Conservation (phyloP, 2,888 invertebrate genomes). For the Polyommatus iphigenia region DNA sequence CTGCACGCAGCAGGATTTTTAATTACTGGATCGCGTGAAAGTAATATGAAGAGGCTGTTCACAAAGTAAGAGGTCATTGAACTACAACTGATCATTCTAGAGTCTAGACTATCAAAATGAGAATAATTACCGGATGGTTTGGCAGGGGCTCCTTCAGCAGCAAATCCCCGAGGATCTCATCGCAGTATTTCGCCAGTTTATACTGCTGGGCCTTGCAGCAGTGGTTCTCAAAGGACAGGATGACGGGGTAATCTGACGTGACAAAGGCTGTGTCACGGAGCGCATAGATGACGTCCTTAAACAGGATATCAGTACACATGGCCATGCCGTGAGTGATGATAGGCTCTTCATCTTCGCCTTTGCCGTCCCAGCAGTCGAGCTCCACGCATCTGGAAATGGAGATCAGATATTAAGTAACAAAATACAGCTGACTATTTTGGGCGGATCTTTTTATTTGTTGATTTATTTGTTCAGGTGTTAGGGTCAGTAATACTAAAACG, state of each 20-base stretch:
- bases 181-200: conserved; percentile 99
- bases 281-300: conserved; percentile 98
- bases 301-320: conserved; percentile 99
- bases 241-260: conserved; percentile 98
- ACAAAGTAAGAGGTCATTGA: too few species aligned
- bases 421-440: too few species aligned
- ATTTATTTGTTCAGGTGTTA: too few species aligned
- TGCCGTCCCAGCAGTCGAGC: conserved; percentile 99
- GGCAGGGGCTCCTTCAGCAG: conserved; percentile 93
- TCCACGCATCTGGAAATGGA: conserved; percentile 90
- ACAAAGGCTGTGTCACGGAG: conserved; percentile 99
- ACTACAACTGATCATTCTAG: too few species aligned
- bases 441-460: too few species aligned
- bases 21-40: too few species aligned
- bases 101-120: too few species aligned
- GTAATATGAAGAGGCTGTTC: too few species aligned
- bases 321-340: conserved; percentile 99
- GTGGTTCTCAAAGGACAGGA: conserved; percentile 99
- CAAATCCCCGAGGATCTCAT: conserved; percentile 96
- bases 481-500: too few species aligned
- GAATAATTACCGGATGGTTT: conserved; percentile 84
- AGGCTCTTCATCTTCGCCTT: conserved; percentile 98
- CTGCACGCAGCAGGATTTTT: too few species aligned
- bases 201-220: conserved; percentile 98
- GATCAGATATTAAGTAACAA: background rate